Percentiles rank a stretch among this genome's conserved stretches.
phyloP scores from a whole-genome alignment of 2,113 vertebrate genomes.

The Prionailurus viverrinus region DNA sequence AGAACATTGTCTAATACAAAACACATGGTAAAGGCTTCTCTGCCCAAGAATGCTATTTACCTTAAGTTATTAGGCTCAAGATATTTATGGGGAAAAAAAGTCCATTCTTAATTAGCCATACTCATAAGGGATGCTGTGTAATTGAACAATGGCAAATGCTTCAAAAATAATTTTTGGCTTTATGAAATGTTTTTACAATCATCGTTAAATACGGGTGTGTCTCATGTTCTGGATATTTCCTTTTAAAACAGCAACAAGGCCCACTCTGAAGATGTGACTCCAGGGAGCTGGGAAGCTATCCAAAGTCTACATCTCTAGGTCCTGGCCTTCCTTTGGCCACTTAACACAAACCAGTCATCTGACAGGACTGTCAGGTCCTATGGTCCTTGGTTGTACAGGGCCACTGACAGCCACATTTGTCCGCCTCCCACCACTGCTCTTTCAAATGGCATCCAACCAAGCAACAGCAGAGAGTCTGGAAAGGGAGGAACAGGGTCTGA shows the following conservation, averaged over 20 bases:
- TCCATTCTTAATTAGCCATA: not conserved
- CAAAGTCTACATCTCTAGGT: not conserved
- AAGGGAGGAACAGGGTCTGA: too few relatives aligned
- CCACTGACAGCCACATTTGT: too few relatives aligned
- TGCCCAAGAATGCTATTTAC: constrained; percentile 22
- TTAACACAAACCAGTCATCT: not conserved
- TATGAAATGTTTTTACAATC: not conserved
- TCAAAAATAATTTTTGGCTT: not conserved
- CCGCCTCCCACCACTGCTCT: not conserved
- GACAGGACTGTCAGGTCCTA: not conserved
- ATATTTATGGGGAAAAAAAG: not conserved
- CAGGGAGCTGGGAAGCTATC: not conserved
- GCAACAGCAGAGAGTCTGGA: not conserved
- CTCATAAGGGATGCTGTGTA: not conserved
- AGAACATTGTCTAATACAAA: not conserved
- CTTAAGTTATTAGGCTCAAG: not conserved
- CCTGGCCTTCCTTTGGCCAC: not conserved
- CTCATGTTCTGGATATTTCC: not conserved
- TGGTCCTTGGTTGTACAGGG: not conserved
- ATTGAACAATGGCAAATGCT: not conserved
- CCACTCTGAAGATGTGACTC: not conserved
- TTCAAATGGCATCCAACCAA: not conserved
- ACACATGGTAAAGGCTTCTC: not conserved
- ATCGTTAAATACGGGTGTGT: constrained; percentile 13
- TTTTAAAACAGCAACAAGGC: not conserved